A percentile compares a stretch with the other conserved stretches of the same genome.
Evolutionary conservation across 1,140 invertebrate genomes (phyloP).

Genomic region (Vanessa atalanta): DNA sequence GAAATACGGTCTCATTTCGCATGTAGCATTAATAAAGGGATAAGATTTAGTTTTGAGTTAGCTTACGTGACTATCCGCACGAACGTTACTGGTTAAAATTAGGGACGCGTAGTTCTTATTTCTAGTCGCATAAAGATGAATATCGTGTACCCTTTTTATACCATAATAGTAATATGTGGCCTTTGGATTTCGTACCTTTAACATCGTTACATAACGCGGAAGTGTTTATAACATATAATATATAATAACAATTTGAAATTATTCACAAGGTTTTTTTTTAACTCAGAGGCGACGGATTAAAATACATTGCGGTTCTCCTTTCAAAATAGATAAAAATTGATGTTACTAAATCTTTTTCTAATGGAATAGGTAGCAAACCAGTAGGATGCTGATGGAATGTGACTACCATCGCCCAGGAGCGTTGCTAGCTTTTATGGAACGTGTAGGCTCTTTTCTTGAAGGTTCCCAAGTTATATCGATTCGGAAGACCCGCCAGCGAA

Average conservation of each 20-base stretch:
- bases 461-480: no score
- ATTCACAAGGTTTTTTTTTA: neutral
- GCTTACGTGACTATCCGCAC: constrained; percentile 44
- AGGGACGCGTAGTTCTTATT: constrained; percentile 3
- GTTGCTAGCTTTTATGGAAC: no score
- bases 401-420: no score
- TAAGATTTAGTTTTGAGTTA: constrained; percentile 5
- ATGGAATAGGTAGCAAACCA: no score
- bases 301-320: no score
- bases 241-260: neutral
- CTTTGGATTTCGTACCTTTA: constrained; percentile 10
- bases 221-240: no score
- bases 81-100: constrained; percentile 7
- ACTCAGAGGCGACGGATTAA: no score
- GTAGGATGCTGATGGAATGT: no score
- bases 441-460: no score
- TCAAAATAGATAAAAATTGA: no score
- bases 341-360: no score
- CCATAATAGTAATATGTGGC: neutral
- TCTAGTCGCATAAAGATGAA: neutral
- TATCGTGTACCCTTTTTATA: neutral
- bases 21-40: constrained; percentile 13
- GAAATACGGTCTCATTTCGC: constrained; percentile 6
- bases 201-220: constrained; percentile 4
- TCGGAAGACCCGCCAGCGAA: no score